phyloP scores from a whole-genome alignment of 2,888 invertebrate genomes.

The Prosapia bicincta region DNA sequence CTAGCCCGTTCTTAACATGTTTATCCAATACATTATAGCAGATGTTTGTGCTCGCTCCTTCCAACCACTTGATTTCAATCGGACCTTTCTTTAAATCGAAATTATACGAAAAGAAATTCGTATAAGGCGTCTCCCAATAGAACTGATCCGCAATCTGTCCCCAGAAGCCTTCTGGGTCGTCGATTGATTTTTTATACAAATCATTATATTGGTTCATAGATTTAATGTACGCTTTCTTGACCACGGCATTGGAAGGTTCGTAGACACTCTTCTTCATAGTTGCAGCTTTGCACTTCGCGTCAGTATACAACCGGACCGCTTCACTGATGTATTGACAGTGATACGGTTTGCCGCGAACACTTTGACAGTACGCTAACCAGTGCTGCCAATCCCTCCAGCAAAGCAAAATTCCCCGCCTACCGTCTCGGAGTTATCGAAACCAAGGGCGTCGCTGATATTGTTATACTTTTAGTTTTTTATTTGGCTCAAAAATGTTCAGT shows the following conservation, averaged over 20 bases:
- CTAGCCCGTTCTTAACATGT: slow-evolving; percentile 82
- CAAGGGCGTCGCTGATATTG: too few species aligned
- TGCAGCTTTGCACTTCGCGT: background rate
- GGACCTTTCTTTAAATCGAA: slow-evolving; percentile 87
- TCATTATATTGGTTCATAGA: slow-evolving; percentile 73
- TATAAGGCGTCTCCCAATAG: slow-evolving; percentile 81
- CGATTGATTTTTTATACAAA: slow-evolving; percentile 82
- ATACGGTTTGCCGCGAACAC: background rate
- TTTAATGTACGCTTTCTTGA: slow-evolving; percentile 60
- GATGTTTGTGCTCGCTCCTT: slow-evolving; percentile 91
- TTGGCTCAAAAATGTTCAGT: too few species aligned
- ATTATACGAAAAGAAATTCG: slow-evolving; percentile 84
- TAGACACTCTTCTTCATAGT: slow-evolving; percentile 48
- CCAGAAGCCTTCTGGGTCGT: slow-evolving; percentile 92
- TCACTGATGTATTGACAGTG: background rate
- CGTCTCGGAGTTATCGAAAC: background rate
- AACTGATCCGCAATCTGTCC: slow-evolving; percentile 88
- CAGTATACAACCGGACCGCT: background rate
- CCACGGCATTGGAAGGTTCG: slow-evolving; percentile 55
- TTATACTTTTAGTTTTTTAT: too few species aligned
- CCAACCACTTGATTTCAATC: slow-evolving; percentile 91
- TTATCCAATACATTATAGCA: slow-evolving; percentile 94
- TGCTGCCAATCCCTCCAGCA: background rate
- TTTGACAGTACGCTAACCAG: background rate
- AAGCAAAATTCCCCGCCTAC: background rate